phyloP scores from a whole-genome alignment of 2,797 vertebrate genomes.

The Halcyon smyrnensis region DNA sequence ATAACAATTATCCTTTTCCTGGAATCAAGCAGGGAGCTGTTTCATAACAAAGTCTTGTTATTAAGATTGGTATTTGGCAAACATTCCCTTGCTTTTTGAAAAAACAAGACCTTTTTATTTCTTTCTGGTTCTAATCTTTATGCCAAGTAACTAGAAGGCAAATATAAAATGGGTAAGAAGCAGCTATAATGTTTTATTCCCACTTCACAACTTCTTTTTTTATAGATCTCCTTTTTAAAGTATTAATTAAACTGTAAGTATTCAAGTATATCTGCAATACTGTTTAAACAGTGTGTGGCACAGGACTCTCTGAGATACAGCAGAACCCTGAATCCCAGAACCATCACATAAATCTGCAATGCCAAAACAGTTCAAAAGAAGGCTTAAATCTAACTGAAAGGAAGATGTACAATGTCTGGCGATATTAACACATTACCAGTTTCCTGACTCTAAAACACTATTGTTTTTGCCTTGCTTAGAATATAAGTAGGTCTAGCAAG shows the following conservation, averaged over 20 bases:
- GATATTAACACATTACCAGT: slow-evolving; percentile 40
- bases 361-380: slow-evolving; percentile 22
- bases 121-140: slow-evolving; percentile 2
- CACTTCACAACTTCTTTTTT: slow-evolving; percentile 1
- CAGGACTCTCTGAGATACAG: slow-evolving; percentile 22
- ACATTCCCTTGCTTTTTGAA: slow-evolving; percentile 23
- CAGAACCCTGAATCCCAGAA: slow-evolving; percentile 34
- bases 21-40: slow-evolving; percentile 36
- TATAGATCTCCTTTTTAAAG: neutral
- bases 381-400: slow-evolving; percentile 28
- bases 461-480: slow-evolving; percentile 37
- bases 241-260: neutral
- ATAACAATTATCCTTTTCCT: slow-evolving; percentile 48
- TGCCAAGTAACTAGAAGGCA: slow-evolving; percentile 30
- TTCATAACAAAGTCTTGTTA: slow-evolving; percentile 44
- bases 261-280: neutral
- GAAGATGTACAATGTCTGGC: slow-evolving; percentile 34
- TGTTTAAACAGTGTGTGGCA: slow-evolving; percentile 4
- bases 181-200: neutral
- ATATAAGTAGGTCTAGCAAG: neutral
- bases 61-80: slow-evolving; percentile 54
- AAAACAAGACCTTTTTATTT: slow-evolving; percentile 7
- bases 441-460: slow-evolving; percentile 15
- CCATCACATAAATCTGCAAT: neutral
- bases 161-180: neutral